These are phyloP conservation scores for Hydropsyche tenuis DNA, from an alignment of 1,140 invertebrate species.

Conservation along the genomic window DNA sequence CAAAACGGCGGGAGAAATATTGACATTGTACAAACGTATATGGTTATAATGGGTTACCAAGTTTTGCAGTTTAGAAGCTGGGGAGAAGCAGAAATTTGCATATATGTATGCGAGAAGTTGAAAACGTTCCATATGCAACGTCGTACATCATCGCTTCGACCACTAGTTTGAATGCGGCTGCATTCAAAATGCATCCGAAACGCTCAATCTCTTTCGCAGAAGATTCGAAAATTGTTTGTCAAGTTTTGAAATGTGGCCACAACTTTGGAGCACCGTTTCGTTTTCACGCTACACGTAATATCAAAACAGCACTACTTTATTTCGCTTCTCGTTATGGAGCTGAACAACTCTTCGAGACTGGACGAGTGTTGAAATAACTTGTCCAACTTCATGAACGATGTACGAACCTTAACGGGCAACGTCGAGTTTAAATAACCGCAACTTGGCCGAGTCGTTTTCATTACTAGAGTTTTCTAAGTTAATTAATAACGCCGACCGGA, in stretches of 20 bases:
- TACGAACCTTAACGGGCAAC: conserved; percentile 20
- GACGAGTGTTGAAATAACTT: conserved; percentile 12
- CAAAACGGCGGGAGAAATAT: neutral
- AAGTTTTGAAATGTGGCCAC: too few relatives aligned
- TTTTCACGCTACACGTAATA: too few relatives aligned
- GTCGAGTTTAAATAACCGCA: conserved; percentile 29
- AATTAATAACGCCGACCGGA: conserved; percentile 8
- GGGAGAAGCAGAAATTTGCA: too few relatives aligned
- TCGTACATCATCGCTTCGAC: conserved; percentile 4
- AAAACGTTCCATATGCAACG: neutral
- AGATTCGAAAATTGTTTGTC: too few relatives aligned
- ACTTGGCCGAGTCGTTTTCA: neutral
- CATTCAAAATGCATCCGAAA: too few relatives aligned
- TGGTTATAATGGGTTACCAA: neutral
- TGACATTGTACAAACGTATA: neutral
- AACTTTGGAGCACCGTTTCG: too few relatives aligned
- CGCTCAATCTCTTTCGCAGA: too few relatives aligned
- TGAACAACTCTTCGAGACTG: neutral
- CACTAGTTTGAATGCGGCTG: too few relatives aligned
- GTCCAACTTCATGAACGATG: conserved; percentile 28
- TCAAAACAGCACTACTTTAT: conserved; percentile 1
- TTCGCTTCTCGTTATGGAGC: conserved; percentile 8
- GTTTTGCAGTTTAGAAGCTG: neutral
- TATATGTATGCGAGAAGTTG: neutral
- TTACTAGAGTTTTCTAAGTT: conserved; percentile 1